Evolutionary conservation across 2,113 vertebrate genomes (phyloP).

Genomic region (Thryonomys swinderianus): DNA sequence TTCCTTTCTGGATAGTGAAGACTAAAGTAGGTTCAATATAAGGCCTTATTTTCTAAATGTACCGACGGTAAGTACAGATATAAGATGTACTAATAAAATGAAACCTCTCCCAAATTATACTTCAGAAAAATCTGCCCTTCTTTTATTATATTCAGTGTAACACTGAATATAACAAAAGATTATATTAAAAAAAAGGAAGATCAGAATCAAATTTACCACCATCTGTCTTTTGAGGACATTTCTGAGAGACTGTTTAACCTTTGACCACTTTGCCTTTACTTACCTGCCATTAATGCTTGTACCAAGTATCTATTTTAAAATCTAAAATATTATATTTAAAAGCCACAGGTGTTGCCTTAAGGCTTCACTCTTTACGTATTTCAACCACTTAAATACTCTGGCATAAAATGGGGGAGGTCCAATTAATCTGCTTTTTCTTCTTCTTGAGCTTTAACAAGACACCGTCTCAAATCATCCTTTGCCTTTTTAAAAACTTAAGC

Average conservation of each 20-base stretch:
- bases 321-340: background rate
- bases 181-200: too few relatives aligned
- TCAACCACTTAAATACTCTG: background rate
- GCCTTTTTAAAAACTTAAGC: slow-evolving; percentile 9
- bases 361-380: background rate
- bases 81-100: background rate
- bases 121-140: background rate
- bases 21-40: background rate
- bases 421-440: background rate
- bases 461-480: slow-evolving; percentile 4
- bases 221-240: background rate
- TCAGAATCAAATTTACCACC: background rate
- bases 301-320: background rate
- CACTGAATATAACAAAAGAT: too few relatives aligned
- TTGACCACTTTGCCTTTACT: too few relatives aligned
- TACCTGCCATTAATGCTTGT: background rate
- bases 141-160: background rate
- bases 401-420: background rate
- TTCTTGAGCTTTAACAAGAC: background rate
- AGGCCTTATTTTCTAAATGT: background rate
- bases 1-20: background rate
- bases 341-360: background rate
- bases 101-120: background rate
- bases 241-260: background rate
- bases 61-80: background rate